phyloP scores from a whole-genome alignment of 2,113 vertebrate genomes.

The Toxotes chatareus region DNA sequence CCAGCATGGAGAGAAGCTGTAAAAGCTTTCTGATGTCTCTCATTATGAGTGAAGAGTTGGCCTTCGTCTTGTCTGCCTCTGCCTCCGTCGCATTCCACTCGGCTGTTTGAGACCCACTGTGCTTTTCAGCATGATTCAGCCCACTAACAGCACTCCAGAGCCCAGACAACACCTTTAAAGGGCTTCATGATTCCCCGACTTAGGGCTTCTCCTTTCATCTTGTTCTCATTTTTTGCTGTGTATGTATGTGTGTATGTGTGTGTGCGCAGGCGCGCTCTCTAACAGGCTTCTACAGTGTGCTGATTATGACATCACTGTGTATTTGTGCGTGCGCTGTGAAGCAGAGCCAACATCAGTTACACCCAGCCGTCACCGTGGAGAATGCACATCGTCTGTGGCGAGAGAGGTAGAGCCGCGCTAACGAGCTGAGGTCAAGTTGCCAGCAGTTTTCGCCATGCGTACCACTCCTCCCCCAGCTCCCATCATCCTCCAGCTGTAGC shows the following conservation, averaged over 20 bases:
- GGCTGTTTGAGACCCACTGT: constrained; percentile 39
- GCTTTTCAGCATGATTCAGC: constrained; percentile 40
- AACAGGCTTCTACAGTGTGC: constrained; percentile 25
- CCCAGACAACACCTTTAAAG: constrained; percentile 50
- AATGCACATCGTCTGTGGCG: constrained; percentile 42
- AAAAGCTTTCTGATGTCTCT: constrained; percentile 59
- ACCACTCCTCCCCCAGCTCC: constrained; percentile 15
- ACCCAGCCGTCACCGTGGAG: constrained; percentile 46
- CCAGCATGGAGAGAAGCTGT: constrained; percentile 32
- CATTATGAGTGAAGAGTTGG: constrained; percentile 57
- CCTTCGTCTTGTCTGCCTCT: constrained; percentile 25
- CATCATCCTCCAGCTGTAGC: constrained; percentile 34
- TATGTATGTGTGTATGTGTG: constrained; percentile 11
- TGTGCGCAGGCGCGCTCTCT: background rate
- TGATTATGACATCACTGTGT: constrained; percentile 55
- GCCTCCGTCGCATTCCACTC: constrained; percentile 13
- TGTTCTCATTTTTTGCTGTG: background rate
- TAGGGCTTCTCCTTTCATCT: constrained; percentile 49
- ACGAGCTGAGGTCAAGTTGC: constrained; percentile 62
- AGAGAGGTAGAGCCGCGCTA: constrained; percentile 51
- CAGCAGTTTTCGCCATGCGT: constrained; percentile 18
- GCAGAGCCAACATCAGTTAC: constrained; percentile 51
- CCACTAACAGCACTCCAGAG: constrained; percentile 49
- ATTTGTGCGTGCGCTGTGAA: constrained; percentile 35
- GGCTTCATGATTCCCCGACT: constrained; percentile 29